Conservation (phyloP, 1,140 invertebrate genomes). For the Drosophila novamexicana region DNA sequence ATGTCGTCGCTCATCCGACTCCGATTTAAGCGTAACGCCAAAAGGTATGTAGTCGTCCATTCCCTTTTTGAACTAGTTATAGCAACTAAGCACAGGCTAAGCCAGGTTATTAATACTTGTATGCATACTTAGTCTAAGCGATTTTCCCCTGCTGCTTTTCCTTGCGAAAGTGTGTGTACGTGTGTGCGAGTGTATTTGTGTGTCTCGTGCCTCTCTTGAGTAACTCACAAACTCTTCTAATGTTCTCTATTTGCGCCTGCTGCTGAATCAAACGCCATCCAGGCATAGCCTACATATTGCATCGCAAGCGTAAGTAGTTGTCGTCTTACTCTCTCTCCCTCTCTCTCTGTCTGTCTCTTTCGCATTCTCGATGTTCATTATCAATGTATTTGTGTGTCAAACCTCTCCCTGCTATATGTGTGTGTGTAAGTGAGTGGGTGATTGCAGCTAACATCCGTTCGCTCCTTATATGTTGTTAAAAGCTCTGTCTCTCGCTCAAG, state of each 20-base stretch:
- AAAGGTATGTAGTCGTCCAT: conserved; percentile 89
- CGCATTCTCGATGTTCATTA: conserved; percentile 21
- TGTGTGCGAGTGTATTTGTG: conserved; percentile 24
- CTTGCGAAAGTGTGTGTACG: conserved; percentile 24
- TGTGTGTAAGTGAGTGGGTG: neutral
- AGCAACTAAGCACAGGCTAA: conserved; percentile 29
- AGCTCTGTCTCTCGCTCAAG: neutral
- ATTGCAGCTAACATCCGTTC: neutral
- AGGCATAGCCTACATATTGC: conserved; percentile 61
- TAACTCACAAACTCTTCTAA: conserved; percentile 60
- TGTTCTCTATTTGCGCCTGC: conserved; percentile 70
- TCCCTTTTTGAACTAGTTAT: neutral
- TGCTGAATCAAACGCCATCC: conserved; percentile 57
- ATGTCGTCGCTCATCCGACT: conserved; percentile 94
- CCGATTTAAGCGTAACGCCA: conserved; percentile 95
- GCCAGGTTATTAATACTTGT: conserved; percentile 18
- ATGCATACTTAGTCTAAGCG: neutral
- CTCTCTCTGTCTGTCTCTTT: conserved; percentile 25
- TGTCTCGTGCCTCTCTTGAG: conserved; percentile 40
- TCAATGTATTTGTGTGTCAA: conserved; percentile 8
- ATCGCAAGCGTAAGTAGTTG: conserved; percentile 78
- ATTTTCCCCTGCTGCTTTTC: conserved; percentile 8
- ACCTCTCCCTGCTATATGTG: neutral
- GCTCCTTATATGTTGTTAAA: conserved; percentile 1
- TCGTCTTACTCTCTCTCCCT: conserved; percentile 27